These are phyloP conservation scores for Ischnus inquisitorius DNA, from an alignment of 2,888 invertebrate species.

Conservation along the genomic window DNA sequence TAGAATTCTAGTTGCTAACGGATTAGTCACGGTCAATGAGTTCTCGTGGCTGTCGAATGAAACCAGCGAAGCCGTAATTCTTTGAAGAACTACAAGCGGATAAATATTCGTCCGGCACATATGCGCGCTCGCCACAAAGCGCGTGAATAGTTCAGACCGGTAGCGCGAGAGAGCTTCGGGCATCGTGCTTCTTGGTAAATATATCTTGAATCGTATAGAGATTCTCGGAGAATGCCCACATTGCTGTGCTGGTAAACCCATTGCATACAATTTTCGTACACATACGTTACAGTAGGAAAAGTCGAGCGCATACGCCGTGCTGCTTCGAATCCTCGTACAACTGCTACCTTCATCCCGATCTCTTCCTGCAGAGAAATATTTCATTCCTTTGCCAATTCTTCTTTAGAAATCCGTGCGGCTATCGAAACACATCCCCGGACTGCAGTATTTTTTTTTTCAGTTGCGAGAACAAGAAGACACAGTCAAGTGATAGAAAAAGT, in stretches of 20 bases:
- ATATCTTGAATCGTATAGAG: conserved; percentile 45
- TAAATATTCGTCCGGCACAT: conserved; percentile 24
- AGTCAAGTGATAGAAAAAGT: conserved; percentile 1
- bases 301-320: conserved; percentile 25
- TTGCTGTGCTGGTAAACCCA: conserved; percentile 46
- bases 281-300: conserved; percentile 44
- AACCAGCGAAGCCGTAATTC: not conserved
- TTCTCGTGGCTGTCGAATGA: not conserved
- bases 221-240: conserved; percentile 48
- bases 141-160: not conserved
- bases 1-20: not conserved
- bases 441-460: conserved; percentile 8
- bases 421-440: conserved; percentile 2
- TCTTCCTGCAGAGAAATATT: conserved; percentile 46
- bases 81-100: not conserved
- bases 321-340: conserved; percentile 42
- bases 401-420: conserved; percentile 53
- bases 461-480: conserved; percentile 3
- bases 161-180: conserved; percentile 28
- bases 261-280: conserved; percentile 57
- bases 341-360: conserved; percentile 7
- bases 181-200: not conserved
- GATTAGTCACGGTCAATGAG: not conserved
- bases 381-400: conserved; percentile 61
- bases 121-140: not conserved